Evolutionary conservation across 2,797 vertebrate genomes (phyloP).

Genomic region (Melanotaenia boesemani): DNA sequence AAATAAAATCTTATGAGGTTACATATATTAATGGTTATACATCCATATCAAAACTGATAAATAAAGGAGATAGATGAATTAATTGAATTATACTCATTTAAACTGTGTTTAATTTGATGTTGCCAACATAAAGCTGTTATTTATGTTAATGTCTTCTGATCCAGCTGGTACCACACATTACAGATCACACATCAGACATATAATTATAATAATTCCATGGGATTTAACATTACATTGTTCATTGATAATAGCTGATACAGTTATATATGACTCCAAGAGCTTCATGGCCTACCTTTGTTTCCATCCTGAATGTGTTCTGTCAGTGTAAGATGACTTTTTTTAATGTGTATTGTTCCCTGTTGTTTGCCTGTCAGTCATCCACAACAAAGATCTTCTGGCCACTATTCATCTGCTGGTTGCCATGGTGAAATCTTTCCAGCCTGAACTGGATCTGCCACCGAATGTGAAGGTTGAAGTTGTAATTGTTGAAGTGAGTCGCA

Average conservation of each 20-base stretch:
- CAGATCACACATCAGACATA: neutral
- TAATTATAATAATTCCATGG: neutral
- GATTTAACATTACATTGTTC: neutral
- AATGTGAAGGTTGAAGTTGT: conserved; percentile 89
- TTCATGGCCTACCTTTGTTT: conserved; percentile 7
- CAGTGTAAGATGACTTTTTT: conserved; percentile 2
- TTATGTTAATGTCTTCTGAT: neutral
- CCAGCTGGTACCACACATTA: neutral
- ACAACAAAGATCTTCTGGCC: conserved; percentile 90
- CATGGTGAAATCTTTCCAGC: conserved; percentile 87
- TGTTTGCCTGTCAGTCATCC: conserved; percentile 85
- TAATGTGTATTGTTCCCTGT: conserved; percentile 39
- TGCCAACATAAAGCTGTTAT: neutral
- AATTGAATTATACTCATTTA: neutral
- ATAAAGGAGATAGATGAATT: too few relatives aligned
- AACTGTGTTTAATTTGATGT: neutral
- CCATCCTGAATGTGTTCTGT: conserved; percentile 11
- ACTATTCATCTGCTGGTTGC: conserved; percentile 93
- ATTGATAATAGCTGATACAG: neutral
- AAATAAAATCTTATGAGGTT: neutral
- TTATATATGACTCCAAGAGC: neutral
- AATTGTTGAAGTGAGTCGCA: conserved; percentile 84
- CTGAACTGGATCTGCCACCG: conserved; percentile 84
- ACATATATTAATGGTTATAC: neutral
- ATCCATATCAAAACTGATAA: neutral